Evolutionary conservation across 2,888 invertebrate species (phyloP), one percentile per base, ranked within the genome.

Genomic region (Druceiella hillmani): DNA sequence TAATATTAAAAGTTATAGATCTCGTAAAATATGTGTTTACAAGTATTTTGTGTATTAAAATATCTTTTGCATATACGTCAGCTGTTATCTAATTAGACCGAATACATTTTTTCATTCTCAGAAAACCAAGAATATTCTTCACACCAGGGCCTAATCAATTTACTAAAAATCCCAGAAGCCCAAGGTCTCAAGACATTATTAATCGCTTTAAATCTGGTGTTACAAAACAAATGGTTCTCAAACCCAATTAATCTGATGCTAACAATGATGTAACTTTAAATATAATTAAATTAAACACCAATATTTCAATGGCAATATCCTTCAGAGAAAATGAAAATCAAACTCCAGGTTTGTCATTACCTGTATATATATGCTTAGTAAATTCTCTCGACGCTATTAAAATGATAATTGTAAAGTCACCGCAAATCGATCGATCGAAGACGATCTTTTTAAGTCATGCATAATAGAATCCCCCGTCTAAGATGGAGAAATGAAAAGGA

Each of bases 291-390:
- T 60, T 58, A 13, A 15, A 17, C 6, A 51, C 56, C 6, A 57
- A 55, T 20, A 56, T 61, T 42, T 63, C 58, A 28, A 69, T 68
- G 1, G 66, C 71, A 6, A 71, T 72, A 41, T 61, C 66, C 50
- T 72, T 72, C 47, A 69, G 67, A 55, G 66, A 68, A 33, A 66
- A 67, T n/a, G n/a, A n/a, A n/a, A n/a, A n/a, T n/a, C n/a, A n/a
- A n/a, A n/a, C n/a, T n/a, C n/a, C n/a, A n/a, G n/a, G n/a, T n/a
- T n/a, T n/a, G n/a, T n/a, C n/a, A n/a, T n/a, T n/a, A n/a, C n/a
- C n/a, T n/a, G n/a, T n/a, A n/a, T n/a, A n/a, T n/a, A n/a, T n/a
- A n/a, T n/a, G n/a, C n/a, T n/a, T n/a, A n/a, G n/a, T n/a, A 28
- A 69, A 68, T 44, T 64, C 65, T 16, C 45, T 56, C 10, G 53